A percentile compares a stretch with the other conserved stretches of the same genome.
Conservation (phyloP, 1,140 invertebrate species). For the Brachionus koreanus region DNA sequence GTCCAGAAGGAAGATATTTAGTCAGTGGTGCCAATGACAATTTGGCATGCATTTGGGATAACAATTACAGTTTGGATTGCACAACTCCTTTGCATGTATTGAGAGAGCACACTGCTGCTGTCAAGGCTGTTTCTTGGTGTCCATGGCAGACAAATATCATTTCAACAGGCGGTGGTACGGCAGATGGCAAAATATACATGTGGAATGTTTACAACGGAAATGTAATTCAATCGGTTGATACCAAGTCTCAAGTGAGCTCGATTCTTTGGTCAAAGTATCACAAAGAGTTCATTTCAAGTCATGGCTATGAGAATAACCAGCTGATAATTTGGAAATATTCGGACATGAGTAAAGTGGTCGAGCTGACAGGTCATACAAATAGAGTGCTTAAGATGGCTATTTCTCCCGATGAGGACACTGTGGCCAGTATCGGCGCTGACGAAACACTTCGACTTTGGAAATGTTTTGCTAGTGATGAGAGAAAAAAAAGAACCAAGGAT, state of each 20-base stretch:
- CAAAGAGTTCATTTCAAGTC: constrained; percentile 88
- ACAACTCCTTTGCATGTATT: constrained; percentile 51
- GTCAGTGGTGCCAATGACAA: constrained; percentile 95
- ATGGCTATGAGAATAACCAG: constrained; percentile 91
- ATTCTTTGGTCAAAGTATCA: constrained; percentile 86
- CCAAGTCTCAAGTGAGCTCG: constrained; percentile 70
- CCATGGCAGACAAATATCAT: constrained; percentile 84
- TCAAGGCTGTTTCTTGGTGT: constrained; percentile 85
- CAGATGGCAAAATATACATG: constrained; percentile 73
- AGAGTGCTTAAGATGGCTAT: constrained; percentile 83
- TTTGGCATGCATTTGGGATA: constrained; percentile 79
- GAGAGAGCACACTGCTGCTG: constrained; percentile 62
- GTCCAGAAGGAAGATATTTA: constrained; percentile 81
- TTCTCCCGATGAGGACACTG: constrained; percentile 86
- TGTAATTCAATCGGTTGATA: not conserved
- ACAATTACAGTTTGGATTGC: constrained; percentile 46
- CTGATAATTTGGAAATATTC: constrained; percentile 95
- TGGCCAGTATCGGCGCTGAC: constrained; percentile 89
- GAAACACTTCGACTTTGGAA: constrained; percentile 93
- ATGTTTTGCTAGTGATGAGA: constrained; percentile 66
- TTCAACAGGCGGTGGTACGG: constrained; percentile 93
- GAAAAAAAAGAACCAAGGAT: constrained; percentile 8
- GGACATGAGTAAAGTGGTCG: constrained; percentile 69
- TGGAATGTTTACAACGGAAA: constrained; percentile 83
- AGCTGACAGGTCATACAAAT: constrained; percentile 72